Evolutionary conservation across 2,113 vertebrate genomes (phyloP).

Genomic region (Spea bombifrons): DNA sequence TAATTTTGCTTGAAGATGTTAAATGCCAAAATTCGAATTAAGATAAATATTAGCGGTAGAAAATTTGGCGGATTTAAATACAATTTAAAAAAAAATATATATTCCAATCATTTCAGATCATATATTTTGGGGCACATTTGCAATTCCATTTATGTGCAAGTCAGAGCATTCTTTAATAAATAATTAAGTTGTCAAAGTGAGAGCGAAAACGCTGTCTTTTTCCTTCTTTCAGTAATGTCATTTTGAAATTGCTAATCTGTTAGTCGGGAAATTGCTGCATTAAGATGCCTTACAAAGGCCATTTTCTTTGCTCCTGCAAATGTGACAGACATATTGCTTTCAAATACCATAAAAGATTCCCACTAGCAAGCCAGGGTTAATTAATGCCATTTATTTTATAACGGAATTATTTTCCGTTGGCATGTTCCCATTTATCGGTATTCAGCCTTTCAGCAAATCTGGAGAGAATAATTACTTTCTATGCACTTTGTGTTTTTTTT

Average conservation of each 20-base stretch:
- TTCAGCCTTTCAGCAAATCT: background rate
- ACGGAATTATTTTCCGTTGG: background rate
- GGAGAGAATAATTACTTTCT: background rate
- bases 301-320: conserved; percentile 4
- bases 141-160: no score
- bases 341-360: background rate
- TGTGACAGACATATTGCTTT: background rate
- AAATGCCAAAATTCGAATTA: no score
- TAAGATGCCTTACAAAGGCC: background rate
- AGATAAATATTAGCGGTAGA: no score
- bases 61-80: no score
- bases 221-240: background rate
- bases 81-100: no score
- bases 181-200: no score
- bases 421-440: conserved; percentile 1
- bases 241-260: conserved; percentile 3
- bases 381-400: background rate
- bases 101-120: no score
- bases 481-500: background rate
- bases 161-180: no score
- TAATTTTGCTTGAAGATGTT: no score
- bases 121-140: no score
- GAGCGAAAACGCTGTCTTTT: background rate
- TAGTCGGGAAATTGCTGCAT: background rate
- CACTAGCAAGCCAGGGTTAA: background rate